Evolutionary conservation across 64 coral and sea anemone genomes (phyloP).

Genomic region (Stylophora pistillata): DNA sequence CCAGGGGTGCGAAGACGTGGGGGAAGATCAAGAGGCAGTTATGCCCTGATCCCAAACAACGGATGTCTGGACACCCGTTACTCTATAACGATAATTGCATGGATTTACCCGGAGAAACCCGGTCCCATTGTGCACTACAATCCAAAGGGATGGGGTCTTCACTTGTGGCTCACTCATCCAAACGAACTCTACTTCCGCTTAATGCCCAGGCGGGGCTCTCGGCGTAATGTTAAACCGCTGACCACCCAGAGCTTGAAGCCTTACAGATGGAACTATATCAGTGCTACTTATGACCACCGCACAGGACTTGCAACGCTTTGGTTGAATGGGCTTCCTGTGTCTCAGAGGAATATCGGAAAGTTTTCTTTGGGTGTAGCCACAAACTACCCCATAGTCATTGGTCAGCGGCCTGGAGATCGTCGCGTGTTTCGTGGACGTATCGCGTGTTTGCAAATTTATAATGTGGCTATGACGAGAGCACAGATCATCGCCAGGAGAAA

Average conservation of each 20-base stretch:
- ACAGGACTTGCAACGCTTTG: conserved; percentile 73
- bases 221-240: conserved; percentile 22
- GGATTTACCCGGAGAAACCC: conserved; percentile 82
- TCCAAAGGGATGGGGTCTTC: conserved; percentile 66
- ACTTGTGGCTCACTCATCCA: conserved; percentile 69
- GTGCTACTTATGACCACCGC: conserved; percentile 63
- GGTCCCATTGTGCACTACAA: conserved; percentile 85
- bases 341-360: conserved; percentile 63
- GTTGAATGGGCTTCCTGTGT: conserved; percentile 59
- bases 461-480: conserved; percentile 45
- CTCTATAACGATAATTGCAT: conserved; percentile 83
- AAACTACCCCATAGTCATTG: conserved; percentile 74
- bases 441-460: conserved; percentile 73
- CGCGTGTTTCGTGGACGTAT: conserved; percentile 78
- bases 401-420: conserved; percentile 68
- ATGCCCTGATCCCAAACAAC: conserved; percentile 76
- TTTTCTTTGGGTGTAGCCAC: conserved; percentile 63
- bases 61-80: conserved; percentile 78
- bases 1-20: conserved; percentile 5
- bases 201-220: conserved; percentile 53
- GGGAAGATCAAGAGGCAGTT: conserved; percentile 26
- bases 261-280: conserved; percentile 78
- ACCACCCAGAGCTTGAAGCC: conserved; percentile 44
- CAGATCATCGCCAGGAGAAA: conserved; percentile 54
- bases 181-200: conserved; percentile 77